Percentiles rank a stretch among this genome's conserved stretches.
Conservation (phyloP, 37 sponge, comb jelly and placozoan genomes). For the Geodia barretti region DNA sequence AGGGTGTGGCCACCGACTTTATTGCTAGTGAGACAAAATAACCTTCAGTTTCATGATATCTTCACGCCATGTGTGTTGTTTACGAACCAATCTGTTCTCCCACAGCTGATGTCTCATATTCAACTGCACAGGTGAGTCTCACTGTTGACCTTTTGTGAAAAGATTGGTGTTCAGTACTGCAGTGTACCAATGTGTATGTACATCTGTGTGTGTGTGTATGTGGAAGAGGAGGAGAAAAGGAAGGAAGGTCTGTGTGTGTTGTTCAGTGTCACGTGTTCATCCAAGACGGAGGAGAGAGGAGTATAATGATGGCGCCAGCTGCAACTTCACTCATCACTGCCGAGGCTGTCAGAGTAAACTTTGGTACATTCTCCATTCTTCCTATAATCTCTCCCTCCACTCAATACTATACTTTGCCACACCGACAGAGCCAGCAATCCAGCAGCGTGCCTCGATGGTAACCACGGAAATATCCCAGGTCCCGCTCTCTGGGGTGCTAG, state of each 20-base stretch:
- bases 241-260: neutral
- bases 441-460: constrained; percentile 65
- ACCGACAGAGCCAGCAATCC: constrained; percentile 51
- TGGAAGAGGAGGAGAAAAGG: too few relatives aligned
- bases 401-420: neutral
- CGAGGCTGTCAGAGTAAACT: constrained; percentile 40
- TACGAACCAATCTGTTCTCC: neutral
- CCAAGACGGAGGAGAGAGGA: constrained; percentile 88
- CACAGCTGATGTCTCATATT: constrained; percentile 13
- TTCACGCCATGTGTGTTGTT: too few relatives aligned
- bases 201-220: too few relatives aligned
- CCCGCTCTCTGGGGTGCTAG: constrained; percentile 84
- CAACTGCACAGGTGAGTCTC: constrained; percentile 34
- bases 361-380: constrained; percentile 44
- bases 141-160: too few relatives aligned
- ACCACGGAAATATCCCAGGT: constrained; percentile 93
- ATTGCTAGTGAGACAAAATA: constrained; percentile 38
- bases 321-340: constrained; percentile 76
- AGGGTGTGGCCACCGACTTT: constrained; percentile 71
- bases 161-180: too few relatives aligned
- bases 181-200: too few relatives aligned
- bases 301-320: constrained; percentile 83
- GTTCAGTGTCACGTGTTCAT: constrained; percentile 83
- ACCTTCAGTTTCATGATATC: neutral
- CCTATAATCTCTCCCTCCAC: too few relatives aligned